Evolutionary conservation across 2,113 vertebrate species (phyloP).

Genomic region (Paralichthys olivaceus): DNA sequence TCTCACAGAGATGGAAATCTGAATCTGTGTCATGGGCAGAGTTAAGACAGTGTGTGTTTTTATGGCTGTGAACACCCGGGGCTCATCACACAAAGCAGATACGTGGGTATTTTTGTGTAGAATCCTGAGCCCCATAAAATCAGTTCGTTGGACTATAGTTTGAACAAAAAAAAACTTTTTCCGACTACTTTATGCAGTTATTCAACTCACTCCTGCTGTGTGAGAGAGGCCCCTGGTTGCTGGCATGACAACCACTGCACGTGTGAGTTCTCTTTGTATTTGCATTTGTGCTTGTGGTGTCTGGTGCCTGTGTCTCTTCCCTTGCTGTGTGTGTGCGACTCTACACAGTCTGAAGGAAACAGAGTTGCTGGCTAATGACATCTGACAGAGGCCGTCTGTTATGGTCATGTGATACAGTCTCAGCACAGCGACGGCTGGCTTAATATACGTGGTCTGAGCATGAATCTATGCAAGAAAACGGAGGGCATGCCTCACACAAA

Average conservation of each 20-base stretch:
- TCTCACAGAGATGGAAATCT: slow-evolving; percentile 56
- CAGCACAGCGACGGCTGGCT: slow-evolving; percentile 38
- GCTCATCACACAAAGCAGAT: slow-evolving; percentile 10
- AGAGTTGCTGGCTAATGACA: slow-evolving; percentile 77
- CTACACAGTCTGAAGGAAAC: slow-evolving; percentile 67
- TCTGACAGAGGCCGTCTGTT: slow-evolving; percentile 81
- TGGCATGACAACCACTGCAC: slow-evolving; percentile 31
- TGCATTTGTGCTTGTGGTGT: slow-evolving; percentile 14
- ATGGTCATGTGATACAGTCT: slow-evolving; percentile 75
- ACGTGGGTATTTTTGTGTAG: slow-evolving; percentile 2
- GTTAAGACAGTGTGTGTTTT: slow-evolving; percentile 28
- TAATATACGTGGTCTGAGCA: slow-evolving; percentile 56
- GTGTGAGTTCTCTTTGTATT: slow-evolving; percentile 13
- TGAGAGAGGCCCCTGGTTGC: slow-evolving; percentile 7
- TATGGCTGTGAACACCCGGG: slow-evolving; percentile 22
- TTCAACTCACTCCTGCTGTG: slow-evolving; percentile 1
- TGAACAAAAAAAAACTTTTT: background rate
- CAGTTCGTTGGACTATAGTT: background rate
- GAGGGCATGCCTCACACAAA: background rate
- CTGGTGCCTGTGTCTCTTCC: slow-evolving; percentile 37
- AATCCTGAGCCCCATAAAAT: background rate
- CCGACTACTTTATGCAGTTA: background rate
- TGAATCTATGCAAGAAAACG: slow-evolving; percentile 48
- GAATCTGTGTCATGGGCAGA: slow-evolving; percentile 29
- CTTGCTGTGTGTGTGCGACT: slow-evolving; percentile 40